A percentile compares a stretch with the other conserved stretches of the same genome.
Conservation (phyloP, 1,140 invertebrate species). For the Drusus annulatus region DNA sequence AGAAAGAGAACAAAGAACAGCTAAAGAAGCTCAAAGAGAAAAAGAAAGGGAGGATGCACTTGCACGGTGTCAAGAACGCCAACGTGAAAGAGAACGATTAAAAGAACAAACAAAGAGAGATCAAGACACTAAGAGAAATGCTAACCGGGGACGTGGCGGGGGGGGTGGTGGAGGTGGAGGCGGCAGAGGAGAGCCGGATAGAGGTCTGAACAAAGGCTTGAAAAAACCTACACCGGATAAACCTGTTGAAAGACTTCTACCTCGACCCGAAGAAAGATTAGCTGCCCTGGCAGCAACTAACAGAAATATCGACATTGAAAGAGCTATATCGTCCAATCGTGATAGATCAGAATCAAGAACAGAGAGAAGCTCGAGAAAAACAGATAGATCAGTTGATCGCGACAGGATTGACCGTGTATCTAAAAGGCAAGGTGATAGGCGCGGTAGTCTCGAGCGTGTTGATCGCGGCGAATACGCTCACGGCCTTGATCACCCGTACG, state of each 20-base stretch:
- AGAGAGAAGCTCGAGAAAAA: slow-evolving; percentile 68
- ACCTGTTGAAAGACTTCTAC: slow-evolving; percentile 69
- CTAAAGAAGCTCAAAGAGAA: slow-evolving; percentile 70
- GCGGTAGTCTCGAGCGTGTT: slow-evolving; percentile 67
- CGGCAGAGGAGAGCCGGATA: slow-evolving; percentile 61
- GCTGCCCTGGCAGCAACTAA: slow-evolving; percentile 71
- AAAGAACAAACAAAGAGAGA: slow-evolving; percentile 68
- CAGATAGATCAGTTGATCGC: slow-evolving; percentile 57
- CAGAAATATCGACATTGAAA: slow-evolving; percentile 67
- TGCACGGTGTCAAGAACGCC: slow-evolving; percentile 72
- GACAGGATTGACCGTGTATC: slow-evolving; percentile 65
- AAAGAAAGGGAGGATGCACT: slow-evolving; percentile 74
- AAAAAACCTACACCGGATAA: slow-evolving; percentile 71
- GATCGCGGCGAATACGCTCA: slow-evolving; percentile 69
- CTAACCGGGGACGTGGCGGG: slow-evolving; percentile 2
- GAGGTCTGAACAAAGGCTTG: slow-evolving; percentile 65
- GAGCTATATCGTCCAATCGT: slow-evolving; percentile 68
- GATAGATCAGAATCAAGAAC: slow-evolving; percentile 69
- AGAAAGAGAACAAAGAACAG: slow-evolving; percentile 63
- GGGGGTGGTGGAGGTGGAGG: slow-evolving; percentile 33
- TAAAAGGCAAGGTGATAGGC: slow-evolving; percentile 65
- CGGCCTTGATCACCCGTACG: slow-evolving; percentile 67
- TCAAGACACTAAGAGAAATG: slow-evolving; percentile 63
- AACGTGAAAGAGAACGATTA: slow-evolving; percentile 75
- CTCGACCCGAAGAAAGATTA: slow-evolving; percentile 69